phyloP scores from a whole-genome alignment of 2,797 vertebrate genomes.

The Bufotes viridis region DNA sequence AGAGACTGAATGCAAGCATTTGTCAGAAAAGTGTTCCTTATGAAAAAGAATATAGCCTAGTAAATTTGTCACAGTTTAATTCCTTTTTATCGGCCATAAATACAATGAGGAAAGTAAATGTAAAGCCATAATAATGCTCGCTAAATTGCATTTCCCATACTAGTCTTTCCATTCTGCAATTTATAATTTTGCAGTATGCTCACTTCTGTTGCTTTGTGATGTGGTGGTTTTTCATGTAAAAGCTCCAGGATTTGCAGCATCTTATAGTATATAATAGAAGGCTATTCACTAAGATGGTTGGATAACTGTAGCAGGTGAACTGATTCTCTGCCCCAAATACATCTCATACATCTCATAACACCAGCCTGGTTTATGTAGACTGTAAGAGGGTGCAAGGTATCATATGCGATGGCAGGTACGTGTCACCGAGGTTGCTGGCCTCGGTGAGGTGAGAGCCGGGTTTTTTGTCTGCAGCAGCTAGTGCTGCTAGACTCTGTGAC shows the following conservation, averaged over 20 bases:
- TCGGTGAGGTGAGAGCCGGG: no score
- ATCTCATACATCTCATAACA: no score
- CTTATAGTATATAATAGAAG: background rate
- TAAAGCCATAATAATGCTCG: conserved; percentile 28
- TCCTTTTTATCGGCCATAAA: conserved; percentile 36
- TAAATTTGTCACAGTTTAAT: conserved; percentile 46
- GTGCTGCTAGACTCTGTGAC: no score
- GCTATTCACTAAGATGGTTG: no score
- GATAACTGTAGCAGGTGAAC: no score
- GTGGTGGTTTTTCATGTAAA: background rate
- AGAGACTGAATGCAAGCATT: conserved; percentile 19
- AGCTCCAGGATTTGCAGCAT: background rate
- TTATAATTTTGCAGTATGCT: background rate
- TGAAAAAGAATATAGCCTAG: conserved; percentile 34
- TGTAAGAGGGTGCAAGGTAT: no score
- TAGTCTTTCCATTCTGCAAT: background rate
- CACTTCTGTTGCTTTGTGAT: no score
- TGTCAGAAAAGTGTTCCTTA: conserved; percentile 29
- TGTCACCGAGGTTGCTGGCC: no score
- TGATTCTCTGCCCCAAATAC: no score
- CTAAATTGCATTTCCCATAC: conserved; percentile 25
- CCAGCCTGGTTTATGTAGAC: no score
- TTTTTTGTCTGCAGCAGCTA: no score
- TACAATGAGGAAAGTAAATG: conserved; percentile 23
- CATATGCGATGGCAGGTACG: no score